These are phyloP conservation scores for Dunckerocampus dactyliophorus DNA, from an alignment of 2,113 vertebrate genomes.

Conservation along the genomic window DNA sequence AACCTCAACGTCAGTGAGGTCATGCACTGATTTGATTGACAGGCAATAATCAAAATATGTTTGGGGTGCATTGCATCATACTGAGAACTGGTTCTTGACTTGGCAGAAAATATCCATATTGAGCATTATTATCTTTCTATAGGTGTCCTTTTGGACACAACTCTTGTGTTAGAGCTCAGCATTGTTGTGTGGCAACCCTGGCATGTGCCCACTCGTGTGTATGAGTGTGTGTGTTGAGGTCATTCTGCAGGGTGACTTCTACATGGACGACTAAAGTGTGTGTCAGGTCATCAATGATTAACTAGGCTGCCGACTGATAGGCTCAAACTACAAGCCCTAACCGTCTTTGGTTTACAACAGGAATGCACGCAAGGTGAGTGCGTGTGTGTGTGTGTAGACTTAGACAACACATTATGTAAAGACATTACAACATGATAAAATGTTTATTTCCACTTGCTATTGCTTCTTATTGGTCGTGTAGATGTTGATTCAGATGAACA, in stretches of 20 bases:
- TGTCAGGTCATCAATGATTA: constrained; percentile 52
- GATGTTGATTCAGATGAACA: not conserved
- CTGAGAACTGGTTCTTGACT: not conserved
- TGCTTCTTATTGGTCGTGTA: not conserved
- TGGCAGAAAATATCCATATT: not conserved
- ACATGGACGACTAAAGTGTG: not conserved
- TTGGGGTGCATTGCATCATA: not conserved
- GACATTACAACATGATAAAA: not conserved
- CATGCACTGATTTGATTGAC: not conserved
- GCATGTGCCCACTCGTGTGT: constrained; percentile 6
- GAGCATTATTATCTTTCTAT: not conserved
- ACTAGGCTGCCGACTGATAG: constrained; percentile 23
- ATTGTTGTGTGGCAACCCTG: constrained; percentile 20
- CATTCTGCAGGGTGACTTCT: constrained; percentile 2
- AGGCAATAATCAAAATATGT: not conserved
- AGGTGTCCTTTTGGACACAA: not conserved
- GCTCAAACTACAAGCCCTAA: constrained; percentile 13
- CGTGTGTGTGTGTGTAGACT: no score
- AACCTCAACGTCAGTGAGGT: not conserved
- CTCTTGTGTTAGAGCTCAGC: constrained; percentile 1
- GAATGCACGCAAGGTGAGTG: not conserved
- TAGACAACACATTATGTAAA: no score
- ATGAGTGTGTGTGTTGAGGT: constrained; percentile 7
- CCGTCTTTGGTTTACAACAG: not conserved
- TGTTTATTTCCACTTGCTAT: not conserved